A percentile compares a stretch with the other conserved stretches of the same genome.
Conservation (phyloP, 2,888 invertebrate genomes). For the Abrostola triplasia region DNA sequence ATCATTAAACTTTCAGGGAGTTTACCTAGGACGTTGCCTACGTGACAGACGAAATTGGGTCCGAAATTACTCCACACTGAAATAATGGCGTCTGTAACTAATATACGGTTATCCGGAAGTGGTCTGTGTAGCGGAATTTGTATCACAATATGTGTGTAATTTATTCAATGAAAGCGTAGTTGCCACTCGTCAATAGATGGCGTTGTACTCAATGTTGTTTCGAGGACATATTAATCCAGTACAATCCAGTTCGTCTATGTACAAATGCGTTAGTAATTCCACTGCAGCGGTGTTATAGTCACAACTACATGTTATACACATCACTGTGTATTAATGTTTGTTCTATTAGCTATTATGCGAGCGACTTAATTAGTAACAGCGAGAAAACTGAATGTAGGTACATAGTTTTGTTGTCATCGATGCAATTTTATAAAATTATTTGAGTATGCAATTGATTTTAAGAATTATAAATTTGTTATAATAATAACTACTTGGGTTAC, state of each 20-base stretch:
- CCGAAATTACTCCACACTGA: slow-evolving; percentile 63
- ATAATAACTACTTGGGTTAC: background rate
- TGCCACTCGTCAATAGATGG: slow-evolving; percentile 74
- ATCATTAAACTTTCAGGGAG: slow-evolving; percentile 65
- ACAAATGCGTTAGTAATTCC: slow-evolving; percentile 52
- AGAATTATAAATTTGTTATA: slow-evolving; percentile 10
- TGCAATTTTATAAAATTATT: no score
- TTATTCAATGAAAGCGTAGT: slow-evolving; percentile 49
- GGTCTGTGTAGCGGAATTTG: slow-evolving; percentile 59
- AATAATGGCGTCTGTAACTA: slow-evolving; percentile 66
- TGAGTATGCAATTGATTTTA: no score
- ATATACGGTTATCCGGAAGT: slow-evolving; percentile 69
- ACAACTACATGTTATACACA: slow-evolving; percentile 11
- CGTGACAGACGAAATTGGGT: slow-evolving; percentile 64
- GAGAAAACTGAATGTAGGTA: slow-evolving; percentile 14
- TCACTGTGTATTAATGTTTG: slow-evolving; percentile 50
- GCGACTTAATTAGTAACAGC: slow-evolving; percentile 45
- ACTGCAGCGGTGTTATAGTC: slow-evolving; percentile 48
- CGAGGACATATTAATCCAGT: slow-evolving; percentile 31
- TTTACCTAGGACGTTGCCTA: slow-evolving; percentile 56
- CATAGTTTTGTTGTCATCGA: slow-evolving; percentile 9
- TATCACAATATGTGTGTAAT: slow-evolving; percentile 60
- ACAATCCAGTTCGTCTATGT: slow-evolving; percentile 40
- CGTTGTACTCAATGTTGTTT: slow-evolving; percentile 42
- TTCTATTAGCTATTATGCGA: slow-evolving; percentile 42